Conservation (phyloP, 2,113 vertebrate genomes). For the Engystomops pustulosus region DNA sequence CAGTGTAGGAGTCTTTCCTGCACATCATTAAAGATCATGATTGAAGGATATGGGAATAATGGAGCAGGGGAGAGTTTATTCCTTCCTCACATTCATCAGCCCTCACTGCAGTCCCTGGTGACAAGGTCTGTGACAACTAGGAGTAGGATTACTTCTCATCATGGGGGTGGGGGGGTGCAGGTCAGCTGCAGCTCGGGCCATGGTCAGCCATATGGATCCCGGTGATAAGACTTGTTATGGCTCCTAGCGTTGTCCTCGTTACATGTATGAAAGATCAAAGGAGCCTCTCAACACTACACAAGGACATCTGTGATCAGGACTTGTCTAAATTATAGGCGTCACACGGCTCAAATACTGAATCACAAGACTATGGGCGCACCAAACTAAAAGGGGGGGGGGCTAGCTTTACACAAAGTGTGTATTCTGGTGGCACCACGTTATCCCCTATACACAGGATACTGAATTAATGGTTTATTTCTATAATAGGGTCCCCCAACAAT, state of each 20-base stretch:
- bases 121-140: not conserved
- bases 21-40: conserved; percentile 26
- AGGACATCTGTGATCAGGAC: not conserved
- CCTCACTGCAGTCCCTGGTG: not conserved
- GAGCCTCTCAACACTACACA: not conserved
- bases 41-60: conserved; percentile 23
- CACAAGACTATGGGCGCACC: not conserved
- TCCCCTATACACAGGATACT: too few relatives aligned
- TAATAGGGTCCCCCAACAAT: too few relatives aligned
- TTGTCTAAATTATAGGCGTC: not conserved
- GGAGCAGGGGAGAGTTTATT: not conserved
- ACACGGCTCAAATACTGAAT: not conserved
- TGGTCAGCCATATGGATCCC: not conserved
- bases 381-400: not conserved
- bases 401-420: too few relatives aligned
- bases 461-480: too few relatives aligned
- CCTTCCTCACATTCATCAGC: conserved; percentile 4
- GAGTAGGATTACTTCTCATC: too few relatives aligned
- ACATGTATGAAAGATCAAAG: not conserved
- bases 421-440: too few relatives aligned
- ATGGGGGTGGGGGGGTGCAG: not conserved
- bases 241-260: not conserved
- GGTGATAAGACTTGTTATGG: not conserved
- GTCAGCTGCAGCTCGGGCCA: not conserved
- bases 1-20: not conserved